These are phyloP conservation scores for Eleginops maclovinus DNA, from an alignment of 2,113 vertebrate genomes.

Conservation along the genomic window DNA sequence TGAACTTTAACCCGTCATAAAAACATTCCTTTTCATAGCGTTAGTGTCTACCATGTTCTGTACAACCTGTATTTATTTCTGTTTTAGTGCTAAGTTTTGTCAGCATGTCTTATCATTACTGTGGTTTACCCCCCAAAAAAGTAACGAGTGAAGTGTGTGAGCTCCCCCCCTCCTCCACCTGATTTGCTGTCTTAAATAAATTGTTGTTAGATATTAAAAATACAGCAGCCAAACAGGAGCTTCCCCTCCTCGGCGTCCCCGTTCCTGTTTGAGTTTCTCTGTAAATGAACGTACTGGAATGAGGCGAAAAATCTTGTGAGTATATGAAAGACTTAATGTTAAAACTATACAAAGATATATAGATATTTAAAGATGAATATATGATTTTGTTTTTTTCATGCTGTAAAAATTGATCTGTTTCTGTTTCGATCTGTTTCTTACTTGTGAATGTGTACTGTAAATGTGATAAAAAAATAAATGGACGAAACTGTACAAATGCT, in stretches of 20 bases:
- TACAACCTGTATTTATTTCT: constrained; percentile 49
- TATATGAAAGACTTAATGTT: constrained; percentile 46
- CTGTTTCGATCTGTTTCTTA: constrained; percentile 55
- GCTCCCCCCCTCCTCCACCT: neutral
- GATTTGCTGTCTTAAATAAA: constrained; percentile 25
- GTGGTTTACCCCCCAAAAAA: constrained; percentile 4
- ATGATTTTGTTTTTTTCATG: constrained; percentile 60
- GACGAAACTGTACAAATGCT: constrained; percentile 27
- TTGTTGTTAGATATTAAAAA: constrained; percentile 37
- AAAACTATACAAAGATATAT: constrained; percentile 60
- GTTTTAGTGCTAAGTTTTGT: constrained; percentile 37
- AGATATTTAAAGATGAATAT: constrained; percentile 70
- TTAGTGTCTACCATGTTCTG: neutral
- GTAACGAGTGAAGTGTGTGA: constrained; percentile 39
- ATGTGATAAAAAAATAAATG: constrained; percentile 51
- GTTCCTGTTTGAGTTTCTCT: constrained; percentile 25
- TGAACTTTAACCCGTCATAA: neutral
- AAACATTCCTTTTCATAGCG: constrained; percentile 45
- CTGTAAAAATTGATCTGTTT: constrained; percentile 64
- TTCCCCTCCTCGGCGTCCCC: neutral
- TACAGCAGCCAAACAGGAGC: constrained; percentile 1
- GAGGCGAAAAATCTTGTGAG: constrained; percentile 25
- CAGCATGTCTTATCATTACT: constrained; percentile 48
- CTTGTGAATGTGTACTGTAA: constrained; percentile 65
- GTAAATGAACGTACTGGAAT: constrained; percentile 33